Percentiles rank a stretch among this genome's conserved stretches.
These are phyloP conservation scores for Synergus laeviventris DNA, from an alignment of 2,888 invertebrate species.

Conservation along the genomic window DNA sequence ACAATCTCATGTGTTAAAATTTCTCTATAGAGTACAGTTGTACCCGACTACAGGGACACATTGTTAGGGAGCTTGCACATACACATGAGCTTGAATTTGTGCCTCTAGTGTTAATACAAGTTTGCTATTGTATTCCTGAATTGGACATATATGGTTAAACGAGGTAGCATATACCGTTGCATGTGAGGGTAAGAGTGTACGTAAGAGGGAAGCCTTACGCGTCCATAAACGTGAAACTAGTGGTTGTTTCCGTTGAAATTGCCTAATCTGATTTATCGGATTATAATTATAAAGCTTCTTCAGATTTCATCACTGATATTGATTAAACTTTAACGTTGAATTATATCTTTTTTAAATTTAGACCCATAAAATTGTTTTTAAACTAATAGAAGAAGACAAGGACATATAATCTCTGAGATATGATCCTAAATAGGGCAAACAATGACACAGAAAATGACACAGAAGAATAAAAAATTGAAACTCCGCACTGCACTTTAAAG, in stretches of 20 bases:
- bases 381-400: no score
- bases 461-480: neutral
- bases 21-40: no score
- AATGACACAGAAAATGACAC: neutral
- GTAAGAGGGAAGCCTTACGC: neutral
- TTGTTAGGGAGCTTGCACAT: neutral
- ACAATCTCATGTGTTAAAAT: no score
- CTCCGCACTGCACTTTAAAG: neutral
- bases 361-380: neutral
- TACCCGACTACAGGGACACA: neutral
- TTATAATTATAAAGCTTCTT: neutral
- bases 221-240: neutral
- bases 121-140: neutral
- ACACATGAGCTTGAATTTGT: neutral
- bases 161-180: neutral
- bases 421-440: neutral
- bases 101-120: neutral
- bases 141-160: neutral
- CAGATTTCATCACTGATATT: neutral
- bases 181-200: constrained; percentile 14
- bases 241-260: constrained; percentile 4
- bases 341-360: neutral
- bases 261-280: neutral
- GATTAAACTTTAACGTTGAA: neutral
- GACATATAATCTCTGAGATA: no score